A percentile compares a stretch with the other conserved stretches of the same genome.
These are phyloP conservation scores for Oriolus oriolus DNA, from an alignment of 2,113 vertebrate species.

Conservation along the genomic window DNA sequence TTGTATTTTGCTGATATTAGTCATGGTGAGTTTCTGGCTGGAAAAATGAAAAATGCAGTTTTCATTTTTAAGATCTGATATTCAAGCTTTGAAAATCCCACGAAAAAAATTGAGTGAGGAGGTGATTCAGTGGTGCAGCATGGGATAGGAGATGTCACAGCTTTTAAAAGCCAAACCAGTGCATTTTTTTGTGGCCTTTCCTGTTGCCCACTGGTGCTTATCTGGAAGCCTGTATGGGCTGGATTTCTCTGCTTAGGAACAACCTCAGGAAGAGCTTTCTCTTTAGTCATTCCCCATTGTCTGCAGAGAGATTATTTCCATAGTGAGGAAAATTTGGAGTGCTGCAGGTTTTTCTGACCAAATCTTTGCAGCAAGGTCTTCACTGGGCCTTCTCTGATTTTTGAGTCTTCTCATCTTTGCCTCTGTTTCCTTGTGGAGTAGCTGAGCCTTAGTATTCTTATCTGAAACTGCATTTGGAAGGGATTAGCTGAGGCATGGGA, in stretches of 20 bases:
- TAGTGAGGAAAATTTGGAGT: background rate
- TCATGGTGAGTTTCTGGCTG: conserved; percentile 17
- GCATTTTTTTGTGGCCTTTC: conserved; percentile 2
- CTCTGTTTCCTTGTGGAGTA: background rate
- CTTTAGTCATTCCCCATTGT: background rate
- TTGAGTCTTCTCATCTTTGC: background rate
- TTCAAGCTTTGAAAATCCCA: conserved; percentile 17
- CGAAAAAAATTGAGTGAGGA: background rate
- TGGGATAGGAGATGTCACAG: conserved; percentile 14
- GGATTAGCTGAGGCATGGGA: background rate
- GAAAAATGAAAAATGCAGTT: conserved; percentile 50
- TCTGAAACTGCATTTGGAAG: background rate
- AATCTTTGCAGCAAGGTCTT: background rate
- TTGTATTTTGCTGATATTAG: background rate
- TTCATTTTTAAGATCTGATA: conserved; percentile 43
- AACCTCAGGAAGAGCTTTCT: background rate
- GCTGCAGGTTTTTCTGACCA: background rate
- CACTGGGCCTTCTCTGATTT: background rate
- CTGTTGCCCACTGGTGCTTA: background rate
- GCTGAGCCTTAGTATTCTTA: background rate
- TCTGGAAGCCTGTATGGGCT: background rate
- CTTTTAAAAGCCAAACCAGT: conserved; percentile 30
- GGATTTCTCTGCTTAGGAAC: background rate
- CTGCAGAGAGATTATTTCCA: background rate
- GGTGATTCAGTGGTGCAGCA: conserved; percentile 13